Percentiles rank a stretch among this genome's conserved stretches.
These are phyloP conservation scores for Calcarius lapponicus DNA, from an alignment of 2,797 vertebrate genomes.

Conservation along the genomic window DNA sequence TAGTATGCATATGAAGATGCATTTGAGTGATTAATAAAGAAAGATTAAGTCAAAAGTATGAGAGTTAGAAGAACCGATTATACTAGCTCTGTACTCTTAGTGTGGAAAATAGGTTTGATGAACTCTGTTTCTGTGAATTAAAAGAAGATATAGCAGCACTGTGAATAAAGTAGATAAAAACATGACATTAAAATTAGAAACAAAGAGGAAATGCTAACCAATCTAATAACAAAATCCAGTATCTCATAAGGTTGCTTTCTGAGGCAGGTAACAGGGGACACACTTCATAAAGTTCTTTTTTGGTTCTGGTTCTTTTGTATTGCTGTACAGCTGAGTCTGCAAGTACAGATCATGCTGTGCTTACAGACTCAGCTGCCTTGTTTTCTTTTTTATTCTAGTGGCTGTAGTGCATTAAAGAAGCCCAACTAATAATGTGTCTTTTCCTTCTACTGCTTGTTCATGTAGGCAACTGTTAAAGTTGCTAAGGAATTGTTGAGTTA, in stretches of 20 bases:
- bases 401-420: neutral
- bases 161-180: neutral
- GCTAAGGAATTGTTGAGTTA: neutral
- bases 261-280: neutral
- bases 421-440: neutral
- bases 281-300: neutral
- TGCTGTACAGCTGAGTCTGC: neutral
- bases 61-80: neutral
- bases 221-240: neutral
- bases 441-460: neutral
- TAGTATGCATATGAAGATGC: neutral
- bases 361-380: neutral
- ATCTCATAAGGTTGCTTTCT: neutral
- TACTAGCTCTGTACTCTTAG: neutral
- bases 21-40: neutral
- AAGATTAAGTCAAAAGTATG: neutral
- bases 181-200: neutral
- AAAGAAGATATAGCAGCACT: neutral
- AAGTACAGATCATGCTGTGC: neutral
- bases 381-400: neutral
- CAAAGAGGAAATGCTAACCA: neutral
- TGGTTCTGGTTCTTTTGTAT: neutral
- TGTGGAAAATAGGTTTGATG: neutral
- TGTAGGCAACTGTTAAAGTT: neutral
- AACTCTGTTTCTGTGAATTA: neutral